Percentiles rank a stretch among this genome's conserved stretches.
These are phyloP conservation scores for Diploptera punctata DNA, from an alignment of 2,888 invertebrate genomes.

Conservation along the genomic window DNA sequence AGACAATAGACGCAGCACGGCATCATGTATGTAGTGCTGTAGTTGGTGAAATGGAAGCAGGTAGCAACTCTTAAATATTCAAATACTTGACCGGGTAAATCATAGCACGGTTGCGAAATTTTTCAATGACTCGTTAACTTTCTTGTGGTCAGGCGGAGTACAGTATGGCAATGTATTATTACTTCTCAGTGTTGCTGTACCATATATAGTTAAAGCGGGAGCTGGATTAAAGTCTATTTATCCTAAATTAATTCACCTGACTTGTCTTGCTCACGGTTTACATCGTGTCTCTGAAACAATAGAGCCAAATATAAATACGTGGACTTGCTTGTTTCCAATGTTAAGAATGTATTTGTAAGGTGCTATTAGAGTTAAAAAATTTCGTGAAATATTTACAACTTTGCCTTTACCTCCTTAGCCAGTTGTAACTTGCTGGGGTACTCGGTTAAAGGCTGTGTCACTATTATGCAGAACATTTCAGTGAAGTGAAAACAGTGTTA, in stretches of 20 bases:
- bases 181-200: background rate
- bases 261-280: conserved; percentile 5
- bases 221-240: background rate
- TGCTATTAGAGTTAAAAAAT: no score
- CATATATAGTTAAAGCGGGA: background rate
- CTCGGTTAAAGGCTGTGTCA: no score
- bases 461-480: no score
- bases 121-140: background rate
- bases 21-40: background rate
- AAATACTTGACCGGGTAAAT: conserved; percentile 1
- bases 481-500: no score
- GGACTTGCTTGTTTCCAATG: no score
- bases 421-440: no score
- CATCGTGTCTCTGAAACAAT: no score
- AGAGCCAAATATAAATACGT: no score
- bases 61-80: background rate
- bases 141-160: background rate
- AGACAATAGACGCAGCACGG: background rate
- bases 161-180: background rate
- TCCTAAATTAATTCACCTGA: background rate
- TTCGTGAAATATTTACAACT: no score
- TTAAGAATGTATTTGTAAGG: no score
- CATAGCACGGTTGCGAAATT: background rate
- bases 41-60: conserved; percentile 7
- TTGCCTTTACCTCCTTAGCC: no score